Base-by-base conservation (phyloP, 2,113 vertebrate species). In the Megaleporinus macrocephalus region DNA sequence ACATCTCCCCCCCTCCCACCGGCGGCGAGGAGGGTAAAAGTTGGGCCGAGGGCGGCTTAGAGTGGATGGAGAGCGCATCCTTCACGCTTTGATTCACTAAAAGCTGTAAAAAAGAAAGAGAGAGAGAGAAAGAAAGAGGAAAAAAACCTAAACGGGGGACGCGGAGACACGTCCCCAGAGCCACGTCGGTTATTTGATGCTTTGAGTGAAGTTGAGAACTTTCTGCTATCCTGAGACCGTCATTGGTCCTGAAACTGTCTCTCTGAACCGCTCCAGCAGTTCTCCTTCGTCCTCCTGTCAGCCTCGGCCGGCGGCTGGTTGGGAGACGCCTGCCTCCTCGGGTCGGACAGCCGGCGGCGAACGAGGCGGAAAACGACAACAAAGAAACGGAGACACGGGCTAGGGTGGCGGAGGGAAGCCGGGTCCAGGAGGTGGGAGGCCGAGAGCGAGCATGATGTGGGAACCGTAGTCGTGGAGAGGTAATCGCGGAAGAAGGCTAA, bases 1-100 rank as follows among this genome's bases (percentile, higher is more conserved):
- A 92, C 88, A 78, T 78, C 72, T 24, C 83, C 26, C 83, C 76
- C 79, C n/a, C n/a, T n/a, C n/a, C n/a, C n/a, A n/a, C n/a, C n/a
- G n/a, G n/a, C 79, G 57, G 59, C 66, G 53, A 72, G 30, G 79
- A 85, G 72, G 57, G 59, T 13, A 29, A 62, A 75, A 82, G 44
- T n/a, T 70, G 57, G 41, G 61, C 61, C 72, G 20, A 66, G 30
- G 59, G 47, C 44, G 80, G 57, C 70, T 49, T 80, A 74, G 71
- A 81, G 57, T 55, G 59, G 73, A 61, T 41, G 65, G 61, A 68
- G 85, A 83, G 83, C 59, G 81, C 55, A 80, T 84, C 83, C 89
- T 89, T 81, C 83, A 86, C 84, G 90, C 86, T 83, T 84, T 86
- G 76, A 26, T 69, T 69, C 63, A 24, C 53, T 82, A 82, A 82